Base-by-base conservation (phyloP, 2,888 invertebrate species). In the Actias luna region DNA sequence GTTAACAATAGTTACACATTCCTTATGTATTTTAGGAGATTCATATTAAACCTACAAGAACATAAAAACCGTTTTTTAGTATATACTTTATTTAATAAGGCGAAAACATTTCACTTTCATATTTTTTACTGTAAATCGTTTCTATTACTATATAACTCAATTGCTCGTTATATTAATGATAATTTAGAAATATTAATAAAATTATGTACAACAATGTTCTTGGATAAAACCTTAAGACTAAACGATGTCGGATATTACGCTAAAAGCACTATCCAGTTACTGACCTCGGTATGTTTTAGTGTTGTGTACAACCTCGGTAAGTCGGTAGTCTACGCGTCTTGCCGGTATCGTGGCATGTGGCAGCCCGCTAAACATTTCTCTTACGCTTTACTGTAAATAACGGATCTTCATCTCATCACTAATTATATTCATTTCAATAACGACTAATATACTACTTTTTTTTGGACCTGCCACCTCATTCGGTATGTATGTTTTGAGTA, bases 301-400 rank as follows among this genome's bases (percentile, higher is more conserved):
- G 55, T 29, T 55, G 55, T 29, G 55, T 29, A 29, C 57, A 61
- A 36, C 36, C 31, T 31, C 57, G 39, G 39, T 42, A 55, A 42
- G 39, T 42, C 31, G 27, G 29, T 50, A 50, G 46, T 22, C 12
- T 50, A 57, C 8, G 55, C 29, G 27, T 57, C 60, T 57, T 18
- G 22, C 55, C 61, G 33, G 42, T 57, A 61, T 55, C 55, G 52
- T 8, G 4, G 3, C 33, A 12, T 33, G 33, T 33, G 12, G 46
- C 25, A 50, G 46, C 46, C 27, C 18, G 52, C 60, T 60, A 16
- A 55, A 31, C 61, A 31, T 39, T 39, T 42, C 61, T 61, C 61
- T 61, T 55, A 42, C 61, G 33, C 58, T 61, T 61, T 77, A 77
- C 79, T 69, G 77, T 80, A 79, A 77, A 74, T 81, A 80, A 80